A percentile compares a stretch with the other conserved stretches of the same genome.
These are phyloP conservation scores for Rhynchophorus ferrugineus DNA, from an alignment of 1,140 invertebrate genomes.

Conservation along the genomic window DNA sequence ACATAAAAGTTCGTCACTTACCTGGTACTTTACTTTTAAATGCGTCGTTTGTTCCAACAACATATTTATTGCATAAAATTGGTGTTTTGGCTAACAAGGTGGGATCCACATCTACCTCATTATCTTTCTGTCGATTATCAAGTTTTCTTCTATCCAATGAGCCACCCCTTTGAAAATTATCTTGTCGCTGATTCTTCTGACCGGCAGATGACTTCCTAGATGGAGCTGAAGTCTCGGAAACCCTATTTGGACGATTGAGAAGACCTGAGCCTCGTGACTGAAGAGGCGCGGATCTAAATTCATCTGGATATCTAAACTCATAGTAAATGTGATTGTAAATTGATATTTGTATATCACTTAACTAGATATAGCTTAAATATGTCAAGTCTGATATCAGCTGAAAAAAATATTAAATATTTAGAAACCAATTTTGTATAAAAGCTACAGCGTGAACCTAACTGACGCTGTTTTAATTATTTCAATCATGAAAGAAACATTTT, in stretches of 20 bases:
- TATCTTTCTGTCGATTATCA: constrained; percentile 12
- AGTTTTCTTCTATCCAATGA: constrained; percentile 43
- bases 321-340: too few species aligned
- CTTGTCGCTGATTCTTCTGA: neutral
- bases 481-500: too few species aligned
- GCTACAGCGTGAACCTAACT: too few species aligned
- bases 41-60: constrained; percentile 50
- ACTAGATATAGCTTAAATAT: too few species aligned
- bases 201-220: neutral
- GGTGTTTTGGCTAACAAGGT: constrained; percentile 45
- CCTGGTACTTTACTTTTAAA: constrained; percentile 26
- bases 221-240: neutral
- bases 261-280: constrained; percentile 22
- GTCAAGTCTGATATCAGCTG: neutral
- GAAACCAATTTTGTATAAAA: too few species aligned
- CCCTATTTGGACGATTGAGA: constrained; percentile 30
- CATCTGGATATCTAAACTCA: constrained; percentile 41
- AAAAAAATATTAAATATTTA: too few species aligned
- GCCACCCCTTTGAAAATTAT: constrained; percentile 20
- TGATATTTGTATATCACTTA: too few species aligned
- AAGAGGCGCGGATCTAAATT: constrained; percentile 13
- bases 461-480: too few species aligned
- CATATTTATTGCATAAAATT: constrained; percentile 66
- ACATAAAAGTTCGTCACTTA: too few species aligned
- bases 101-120: constrained; percentile 34